Base-by-base conservation (phyloP, 37 sponge, comb jelly and placozoan species). In the Chondrilla cf. caribensis region DNA sequence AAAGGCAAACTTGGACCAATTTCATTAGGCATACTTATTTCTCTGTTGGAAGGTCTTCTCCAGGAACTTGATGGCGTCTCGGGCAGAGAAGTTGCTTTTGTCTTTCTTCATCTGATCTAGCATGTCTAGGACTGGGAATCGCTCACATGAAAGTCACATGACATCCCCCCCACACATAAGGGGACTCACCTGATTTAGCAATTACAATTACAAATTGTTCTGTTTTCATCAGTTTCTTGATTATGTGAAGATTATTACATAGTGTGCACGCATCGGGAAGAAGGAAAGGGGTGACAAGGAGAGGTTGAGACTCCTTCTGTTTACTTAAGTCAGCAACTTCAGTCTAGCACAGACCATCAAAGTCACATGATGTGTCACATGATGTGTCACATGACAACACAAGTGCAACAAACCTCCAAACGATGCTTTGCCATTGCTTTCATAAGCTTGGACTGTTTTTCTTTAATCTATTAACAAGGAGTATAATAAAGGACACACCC, bases 31-130 rank as follows among this genome's bases (percentile, higher is more conserved):
- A 21, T 35, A 84, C 89, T 76, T 87, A 81, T 85, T 87, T 7
- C 85, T 88, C 29, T 51, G 38, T n/a, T 94, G 79, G 33, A 94
- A 64, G 38, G 85, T 83, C 58, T 58, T 84, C 86, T 94, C 95
- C 47, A 94, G 89, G 38, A 94, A 94, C 84, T 94, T 94, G 70
- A 94, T 94, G 28, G 89, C 91, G 38, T 94, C 95, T n/a, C 95
- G 44, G n/a, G 91, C 95, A 43, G 91, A 71, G 77, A 85, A 90
- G 68, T 88, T 94, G 60, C 82, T 88, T 28, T 78, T 88, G 1
- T 83, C 91, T 44, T 94, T 94, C 84, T 94, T 94, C 95, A 94
- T 87, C 35, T 70, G 40, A 47, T 94, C 95, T 43, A 94, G 65
- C 37, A 71, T 51, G 32, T 90, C 95, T 66, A 90, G 90, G 42